These are phyloP conservation scores for Globia sparganii DNA, from an alignment of 2,888 invertebrate species.

Conservation along the genomic window DNA sequence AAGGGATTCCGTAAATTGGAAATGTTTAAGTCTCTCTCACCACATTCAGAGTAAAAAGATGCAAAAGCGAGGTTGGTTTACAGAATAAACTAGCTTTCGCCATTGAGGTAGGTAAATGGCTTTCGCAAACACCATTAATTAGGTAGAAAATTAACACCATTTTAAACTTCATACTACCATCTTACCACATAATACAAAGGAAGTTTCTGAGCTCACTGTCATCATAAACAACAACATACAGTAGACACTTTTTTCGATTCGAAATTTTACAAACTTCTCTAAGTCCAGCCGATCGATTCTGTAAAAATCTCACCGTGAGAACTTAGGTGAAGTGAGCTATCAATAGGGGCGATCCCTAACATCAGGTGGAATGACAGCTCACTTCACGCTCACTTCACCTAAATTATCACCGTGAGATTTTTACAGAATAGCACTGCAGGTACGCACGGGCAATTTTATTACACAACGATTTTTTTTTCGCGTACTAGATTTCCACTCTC, in stretches of 20 bases:
- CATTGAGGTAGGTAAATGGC: no score
- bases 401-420: no score
- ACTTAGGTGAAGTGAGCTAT: no score
- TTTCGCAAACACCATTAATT: constrained; percentile 32
- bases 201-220: background rate
- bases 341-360: no score
- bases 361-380: no score
- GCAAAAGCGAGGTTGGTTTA: background rate
- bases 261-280: no score
- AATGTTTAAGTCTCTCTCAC: background rate
- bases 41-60: background rate
- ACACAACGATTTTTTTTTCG: background rate
- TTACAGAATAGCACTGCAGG: no score
- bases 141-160: constrained; percentile 15
- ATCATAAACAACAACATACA: constrained; percentile 18
- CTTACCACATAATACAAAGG: background rate
- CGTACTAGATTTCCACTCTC: background rate
- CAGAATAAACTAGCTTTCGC: background rate
- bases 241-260: no score
- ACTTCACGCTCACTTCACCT: no score
- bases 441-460: background rate
- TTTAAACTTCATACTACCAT: constrained; percentile 1
- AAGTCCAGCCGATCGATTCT: no score
- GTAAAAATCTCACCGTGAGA: no score
- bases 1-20: background rate